Evolutionary conservation across 2,797 vertebrate species (phyloP), one percentile per base, ranked within the genome.

Genomic region (Hoplostethus mediterraneus): DNA sequence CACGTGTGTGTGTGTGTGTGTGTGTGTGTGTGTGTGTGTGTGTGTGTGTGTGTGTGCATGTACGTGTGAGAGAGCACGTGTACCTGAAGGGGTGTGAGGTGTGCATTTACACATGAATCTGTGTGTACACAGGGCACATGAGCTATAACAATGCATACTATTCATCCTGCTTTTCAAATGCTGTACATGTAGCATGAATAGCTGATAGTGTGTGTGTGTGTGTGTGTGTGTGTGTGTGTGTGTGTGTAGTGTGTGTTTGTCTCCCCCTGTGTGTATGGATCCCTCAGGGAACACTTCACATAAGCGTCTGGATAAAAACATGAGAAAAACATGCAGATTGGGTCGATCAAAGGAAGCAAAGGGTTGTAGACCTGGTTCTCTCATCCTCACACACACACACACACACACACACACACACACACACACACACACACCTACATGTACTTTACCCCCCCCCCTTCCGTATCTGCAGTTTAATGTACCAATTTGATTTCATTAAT

Each of bases 1-100:
- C 57, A 64, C 67, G 63, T 71, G 55, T 49, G 2, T 65, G 11
- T 59, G 42, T 44, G 40, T 9, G 16, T 52, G 33, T 12, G 40
- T 44, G 47, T 33, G 13, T 11, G 58, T 9, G 33, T 51, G 8
- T 33, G 33, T 5, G 33, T 33, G 33, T 44, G 63, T 11, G 63
- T 28, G 21, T 54, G 12, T 40, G 33, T 53, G 21, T 21, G 21
- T 21, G 21, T 21, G 21, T 21, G 21, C 1, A 1, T 21, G 21
- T 21, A 1, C 1, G 21, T 21, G 21, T 21, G 21, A 1, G 21
- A 21, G 21, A 21, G 21, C 21, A 21, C 21, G 21, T 21, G 21
- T 21, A 21, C 21, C 21, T 21, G 21, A 21, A 21, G 16, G 65
- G n/a, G 59, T 3, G 28, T 55, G 57, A 6, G 55, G 54, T 62